Base-by-base conservation (phyloP, 1,140 invertebrate genomes). In the Rhopalosiphum padi region DNA sequence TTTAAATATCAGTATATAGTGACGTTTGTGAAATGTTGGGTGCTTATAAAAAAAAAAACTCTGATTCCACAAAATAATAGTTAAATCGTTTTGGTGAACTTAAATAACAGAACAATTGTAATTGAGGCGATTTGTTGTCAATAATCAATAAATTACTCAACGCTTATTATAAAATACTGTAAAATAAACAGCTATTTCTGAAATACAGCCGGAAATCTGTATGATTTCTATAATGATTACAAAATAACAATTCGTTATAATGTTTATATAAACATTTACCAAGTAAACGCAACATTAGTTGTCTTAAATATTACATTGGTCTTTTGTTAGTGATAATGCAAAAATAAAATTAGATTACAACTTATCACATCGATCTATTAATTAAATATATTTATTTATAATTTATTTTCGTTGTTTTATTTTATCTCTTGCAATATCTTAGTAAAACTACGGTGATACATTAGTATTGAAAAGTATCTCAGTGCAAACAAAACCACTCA, bases 321-420 rank as follows among this genome's bases (percentile, higher is more conserved):
- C n/a, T 77, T 4, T 88, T 51, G 9, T 88, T 48, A 18, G 18
- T 5, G 6, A 23, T 48, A 7, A 30, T 35, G 18, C 46, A 48
- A 51, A 88, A 88, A 51, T 48, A 35, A 88, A 88, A 88, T n/a
- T 30, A 48, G 86, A 88, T 88, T 51, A 88, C 22, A 23, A 7
- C 35, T 88, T 48, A 88, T 88, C 6, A 0, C 1, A 48, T 48
- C 30, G 86, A 88, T 88, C 21, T n/a, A 15, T 87, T 87, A 30
- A 48, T 87, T 48, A 8, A 51, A 51, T 48, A 88, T 51, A 51
- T 88, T 88, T 30, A n/a, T 48, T 18, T 51, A 88, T 35, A 46
- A 22, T 48, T 48, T 18, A 18, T 87, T 87, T 87, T 41, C 11
- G 43, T 43, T 43, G 4, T 48, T n/a, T n/a, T n/a, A 25, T 11